Evolutionary conservation across 1,140 invertebrate species (phyloP), one percentile per base, ranked within the genome.

Genomic region (Tenebrio molitor): DNA sequence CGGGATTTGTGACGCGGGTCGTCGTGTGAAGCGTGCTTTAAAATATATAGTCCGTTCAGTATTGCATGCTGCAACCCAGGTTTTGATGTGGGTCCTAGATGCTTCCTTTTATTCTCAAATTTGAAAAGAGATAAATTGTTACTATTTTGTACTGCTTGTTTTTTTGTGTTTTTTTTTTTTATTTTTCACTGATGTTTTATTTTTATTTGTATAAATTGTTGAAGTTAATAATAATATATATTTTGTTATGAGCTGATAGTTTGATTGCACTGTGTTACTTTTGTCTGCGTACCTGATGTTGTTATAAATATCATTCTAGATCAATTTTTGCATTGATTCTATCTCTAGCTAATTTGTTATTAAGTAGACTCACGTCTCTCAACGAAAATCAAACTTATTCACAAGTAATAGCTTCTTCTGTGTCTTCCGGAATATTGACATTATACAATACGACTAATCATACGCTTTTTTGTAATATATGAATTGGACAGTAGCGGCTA

Each of bases 191-290:
- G 74, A 78, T 73, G 70, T 77, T 78, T 77, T 78, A 76, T 81
- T 80, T 80, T 79, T 77, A 79, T 78, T 80, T 81, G 79, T 81
- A 81, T 77, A 77, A 77, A 75, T 80, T 81, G 80, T 81, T 81
- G 78, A 81, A 76, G 77, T 80, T 81, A 71, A 79, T 81, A 50
- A 80, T 76, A 79, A 81, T 80, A 81, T 81, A 81, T 81, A 81
- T 81, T 81, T 81, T 81, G 80, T 80, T 81, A 80, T 76, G 77
- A 78, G 74, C 71, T 69, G 53, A 75, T 79, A 72, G 76, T 78
- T 80, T 80, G 72, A 73, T 77, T 80, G 76, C 73, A 73, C 69
- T 73, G 64, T 71, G 53, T 75, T 75, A 68, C 34, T 75, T 75
- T 74, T 68, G 74, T 74, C 65, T 77, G 72, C 73, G 77, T 81